These are phyloP conservation scores for Papilio xuthus DNA, from an alignment of 1,140 invertebrate species.

Conservation along the genomic window DNA sequence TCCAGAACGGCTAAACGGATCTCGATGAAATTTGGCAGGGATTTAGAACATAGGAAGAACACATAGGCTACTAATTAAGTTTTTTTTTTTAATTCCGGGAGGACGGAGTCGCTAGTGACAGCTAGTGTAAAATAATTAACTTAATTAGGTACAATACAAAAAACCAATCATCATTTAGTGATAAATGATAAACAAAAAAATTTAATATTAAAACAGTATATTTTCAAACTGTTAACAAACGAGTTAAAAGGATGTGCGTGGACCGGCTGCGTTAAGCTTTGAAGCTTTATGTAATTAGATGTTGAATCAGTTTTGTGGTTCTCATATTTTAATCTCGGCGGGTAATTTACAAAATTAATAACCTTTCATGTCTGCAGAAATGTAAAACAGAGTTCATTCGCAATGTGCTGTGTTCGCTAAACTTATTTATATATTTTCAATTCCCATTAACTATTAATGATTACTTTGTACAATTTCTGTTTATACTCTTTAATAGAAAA, in stretches of 20 bases:
- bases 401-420: not conserved
- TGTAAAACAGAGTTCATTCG: slow-evolving; percentile 16
- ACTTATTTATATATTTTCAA: slow-evolving; percentile 26
- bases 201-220: not conserved
- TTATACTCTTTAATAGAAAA: not conserved
- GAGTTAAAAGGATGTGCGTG: slow-evolving; percentile 27
- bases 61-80: no score
- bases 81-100: no score
- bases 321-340: slow-evolving; percentile 60
- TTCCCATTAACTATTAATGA: not conserved
- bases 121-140: no score
- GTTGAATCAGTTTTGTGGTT: slow-evolving; percentile 70
- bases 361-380: slow-evolving; percentile 44
- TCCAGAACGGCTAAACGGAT: no score
- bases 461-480: slow-evolving; percentile 4
- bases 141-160: no score
- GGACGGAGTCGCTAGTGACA: no score
- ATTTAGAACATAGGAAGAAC: no score
- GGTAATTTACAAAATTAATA: slow-evolving; percentile 60
- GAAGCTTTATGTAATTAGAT: slow-evolving; percentile 75
- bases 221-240: slow-evolving; percentile 5
- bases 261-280: slow-evolving; percentile 61
- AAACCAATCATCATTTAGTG: no score
- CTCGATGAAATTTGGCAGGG: no score
- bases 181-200: no score